Percentiles rank a stretch among this genome's conserved stretches.
phyloP scores from a whole-genome alignment of 2,113 vertebrate genomes.

The Amia ocellicauda region DNA sequence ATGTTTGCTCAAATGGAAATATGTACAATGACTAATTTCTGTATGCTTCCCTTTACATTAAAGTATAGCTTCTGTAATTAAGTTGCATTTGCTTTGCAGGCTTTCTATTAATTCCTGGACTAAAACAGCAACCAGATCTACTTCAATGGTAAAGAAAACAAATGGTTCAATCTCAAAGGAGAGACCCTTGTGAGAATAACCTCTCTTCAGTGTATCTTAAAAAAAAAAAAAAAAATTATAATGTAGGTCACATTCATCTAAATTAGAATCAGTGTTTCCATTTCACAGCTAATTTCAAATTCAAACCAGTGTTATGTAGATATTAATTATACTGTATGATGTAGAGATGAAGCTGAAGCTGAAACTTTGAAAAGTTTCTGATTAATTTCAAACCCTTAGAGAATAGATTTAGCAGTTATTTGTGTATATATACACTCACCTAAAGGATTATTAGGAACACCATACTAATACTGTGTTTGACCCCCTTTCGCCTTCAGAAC shows the following conservation, averaged over 20 bases:
- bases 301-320: neutral
- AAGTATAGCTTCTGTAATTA: too few species aligned
- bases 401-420: too few species aligned
- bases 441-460: too few species aligned
- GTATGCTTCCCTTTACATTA: too few species aligned
- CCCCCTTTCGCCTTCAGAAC: too few species aligned
- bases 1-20: too few species aligned
- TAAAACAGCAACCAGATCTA: neutral
- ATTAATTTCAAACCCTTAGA: neutral
- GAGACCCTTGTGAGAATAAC: neutral
- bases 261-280: slow-evolving; percentile 7
- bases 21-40: too few species aligned
- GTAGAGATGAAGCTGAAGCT: neutral
- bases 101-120: neutral
- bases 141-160: neutral
- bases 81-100: neutral
- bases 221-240: too few species aligned
- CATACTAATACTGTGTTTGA: too few species aligned
- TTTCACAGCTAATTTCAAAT: neutral
- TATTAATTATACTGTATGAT: neutral
- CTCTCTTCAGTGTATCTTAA: neutral
- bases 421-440: too few species aligned
- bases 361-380: neutral
- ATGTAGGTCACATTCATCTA: slow-evolving; percentile 3
- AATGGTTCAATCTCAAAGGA: neutral